phyloP scores from a whole-genome alignment of 2,797 vertebrate species.

The Hippoglossus hippoglossus region DNA sequence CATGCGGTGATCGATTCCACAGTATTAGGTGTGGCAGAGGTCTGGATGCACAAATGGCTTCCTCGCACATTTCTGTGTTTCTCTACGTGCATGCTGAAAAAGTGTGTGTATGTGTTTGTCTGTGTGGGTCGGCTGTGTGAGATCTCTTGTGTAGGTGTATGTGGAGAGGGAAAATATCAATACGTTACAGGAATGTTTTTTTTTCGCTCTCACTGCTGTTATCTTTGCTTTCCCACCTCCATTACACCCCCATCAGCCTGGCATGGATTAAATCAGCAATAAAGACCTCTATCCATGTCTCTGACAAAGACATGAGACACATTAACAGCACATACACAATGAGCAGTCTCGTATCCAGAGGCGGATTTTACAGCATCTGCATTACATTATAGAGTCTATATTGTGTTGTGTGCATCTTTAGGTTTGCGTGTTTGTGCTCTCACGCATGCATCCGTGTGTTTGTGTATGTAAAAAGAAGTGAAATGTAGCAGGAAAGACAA shows the following conservation, averaged over 20 bases:
- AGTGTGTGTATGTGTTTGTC: slow-evolving; percentile 13
- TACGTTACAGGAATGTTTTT: slow-evolving; percentile 58
- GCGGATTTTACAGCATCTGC: slow-evolving; percentile 31
- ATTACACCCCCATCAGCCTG: slow-evolving; percentile 65
- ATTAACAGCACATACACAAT: slow-evolving; percentile 60
- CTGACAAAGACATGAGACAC: slow-evolving; percentile 62
- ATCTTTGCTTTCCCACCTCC: slow-evolving; percentile 70
- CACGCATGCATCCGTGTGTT: slow-evolving; percentile 3
- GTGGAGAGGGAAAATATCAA: slow-evolving; percentile 69
- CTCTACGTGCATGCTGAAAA: slow-evolving; percentile 12
- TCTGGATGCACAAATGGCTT: slow-evolving; percentile 22
- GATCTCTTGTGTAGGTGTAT: slow-evolving; percentile 66
- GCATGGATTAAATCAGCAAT: slow-evolving; percentile 68
- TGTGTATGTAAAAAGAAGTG: slow-evolving; percentile 17
- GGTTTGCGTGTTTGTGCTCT: slow-evolving; percentile 34
- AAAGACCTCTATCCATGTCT: slow-evolving; percentile 67
- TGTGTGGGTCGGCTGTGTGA: slow-evolving; percentile 38
- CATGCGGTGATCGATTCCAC: slow-evolving; percentile 39
- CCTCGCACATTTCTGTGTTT: neutral
- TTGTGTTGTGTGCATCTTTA: slow-evolving; percentile 34
- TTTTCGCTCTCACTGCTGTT: slow-evolving; percentile 42
- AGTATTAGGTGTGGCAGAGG: slow-evolving; percentile 36
- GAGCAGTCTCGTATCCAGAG: slow-evolving; percentile 34
- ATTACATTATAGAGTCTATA: slow-evolving; percentile 2
- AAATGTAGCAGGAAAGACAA: slow-evolving; percentile 48